Evolutionary conservation across 2,888 invertebrate species (phyloP).

Genomic region (Euspilapteryx auroguttella): DNA sequence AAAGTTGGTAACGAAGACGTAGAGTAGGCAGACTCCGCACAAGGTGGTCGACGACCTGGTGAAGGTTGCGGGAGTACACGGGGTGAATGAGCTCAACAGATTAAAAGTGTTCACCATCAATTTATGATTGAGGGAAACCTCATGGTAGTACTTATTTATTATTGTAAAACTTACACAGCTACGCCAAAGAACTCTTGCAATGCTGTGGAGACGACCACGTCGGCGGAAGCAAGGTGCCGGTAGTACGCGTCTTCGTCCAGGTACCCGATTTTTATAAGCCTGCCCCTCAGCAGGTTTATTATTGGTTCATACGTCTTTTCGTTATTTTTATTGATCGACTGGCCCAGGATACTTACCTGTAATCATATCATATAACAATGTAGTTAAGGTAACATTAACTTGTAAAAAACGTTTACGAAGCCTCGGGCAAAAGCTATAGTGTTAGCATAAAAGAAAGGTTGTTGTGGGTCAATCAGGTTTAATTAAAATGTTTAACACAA

Average conservation of each 20-base stretch:
- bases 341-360: conserved; percentile 57
- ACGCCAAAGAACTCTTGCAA: conserved; percentile 78
- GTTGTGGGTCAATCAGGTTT: no score
- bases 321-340: conserved; percentile 63
- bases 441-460: no score
- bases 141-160: conserved; percentile 4
- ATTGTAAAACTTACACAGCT: conserved; percentile 59
- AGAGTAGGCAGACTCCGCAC: no score
- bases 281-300: conserved; percentile 31
- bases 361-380: no score
- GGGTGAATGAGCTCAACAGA: no score
- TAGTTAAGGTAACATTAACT: no score
- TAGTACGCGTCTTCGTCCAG: conserved; percentile 60
- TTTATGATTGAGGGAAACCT: not conserved
- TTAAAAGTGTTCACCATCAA: no score
- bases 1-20: no score
- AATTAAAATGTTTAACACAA: no score
- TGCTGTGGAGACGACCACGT: conserved; percentile 73
- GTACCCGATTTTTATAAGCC: conserved; percentile 64
- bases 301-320: conserved; percentile 62
- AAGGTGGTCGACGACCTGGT: no score
- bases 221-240: conserved; percentile 49
- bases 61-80: not conserved
- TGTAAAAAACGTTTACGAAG: no score
- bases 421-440: no score